Percentiles rank a stretch among this genome's conserved stretches.
Evolutionary conservation across 2,113 vertebrate genomes (phyloP).

Genomic region (Catagonus wagneri): DNA sequence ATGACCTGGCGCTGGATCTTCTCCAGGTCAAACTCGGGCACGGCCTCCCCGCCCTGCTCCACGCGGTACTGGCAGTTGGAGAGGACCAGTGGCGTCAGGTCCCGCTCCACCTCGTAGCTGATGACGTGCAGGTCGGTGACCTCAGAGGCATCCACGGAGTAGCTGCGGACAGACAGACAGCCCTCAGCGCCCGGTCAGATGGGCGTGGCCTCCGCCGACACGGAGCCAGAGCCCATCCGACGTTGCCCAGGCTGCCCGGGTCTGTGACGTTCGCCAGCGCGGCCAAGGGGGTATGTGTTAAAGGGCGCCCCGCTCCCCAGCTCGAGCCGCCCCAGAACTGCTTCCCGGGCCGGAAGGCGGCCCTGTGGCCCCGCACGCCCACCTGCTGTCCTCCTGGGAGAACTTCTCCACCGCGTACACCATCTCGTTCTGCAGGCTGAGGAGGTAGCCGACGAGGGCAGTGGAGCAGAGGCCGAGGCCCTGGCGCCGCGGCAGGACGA

Average conservation of each 20-base stretch:
- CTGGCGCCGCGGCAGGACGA: conserved; percentile 92
- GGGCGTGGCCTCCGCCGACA: fast-evolving
- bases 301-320: too few species aligned
- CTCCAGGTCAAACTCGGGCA: conserved; percentile 93
- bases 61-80: conserved; percentile 97
- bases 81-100: conserved; percentile 93
- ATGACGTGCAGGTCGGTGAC: conserved; percentile 95
- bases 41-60: conserved; percentile 90
- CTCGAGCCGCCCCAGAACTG: not conserved
- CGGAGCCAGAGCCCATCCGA: fast-evolving
- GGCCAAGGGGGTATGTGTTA: not conserved
- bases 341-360: fast-evolving
- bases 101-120: conserved; percentile 93
- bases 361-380: not conserved
- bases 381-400: conserved; percentile 89
- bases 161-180: conserved; percentile 85
- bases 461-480: conserved; percentile 95
- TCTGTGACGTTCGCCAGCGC: not conserved
- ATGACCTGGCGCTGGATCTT: conserved; percentile 95
- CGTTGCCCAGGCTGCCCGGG: not conserved
- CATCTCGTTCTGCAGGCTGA: conserved; percentile 93
- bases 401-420: conserved; percentile 89
- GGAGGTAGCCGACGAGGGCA: conserved; percentile 94
- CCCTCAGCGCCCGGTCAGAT: fast-evolving
- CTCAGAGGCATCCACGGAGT: conserved; percentile 91